Evolutionary conservation across 2,888 invertebrate species (phyloP), one percentile per base, ranked within the genome.

Genomic region (Amaurobius ferox): DNA sequence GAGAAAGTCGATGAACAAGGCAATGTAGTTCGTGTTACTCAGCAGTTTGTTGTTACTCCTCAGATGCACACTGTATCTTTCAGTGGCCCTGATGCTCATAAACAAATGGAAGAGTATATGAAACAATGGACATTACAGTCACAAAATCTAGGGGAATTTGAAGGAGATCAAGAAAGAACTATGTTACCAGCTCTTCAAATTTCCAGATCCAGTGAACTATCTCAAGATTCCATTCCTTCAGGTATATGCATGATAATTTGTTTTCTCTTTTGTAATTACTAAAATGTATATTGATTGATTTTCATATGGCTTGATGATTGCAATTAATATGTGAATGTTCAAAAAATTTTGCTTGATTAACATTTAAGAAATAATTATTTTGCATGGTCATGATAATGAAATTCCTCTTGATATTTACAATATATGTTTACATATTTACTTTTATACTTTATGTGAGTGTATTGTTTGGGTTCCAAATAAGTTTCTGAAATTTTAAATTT

Each of bases 11-110:
- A 89, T 72, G 88, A 88, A 13, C 71, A 88, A 55, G 89, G 89
- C 11, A 88, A 88, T 66, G 73, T 88, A 1, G 62, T 83, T 1
- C 55, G 88, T 39, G 88, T 89, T 6, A 88, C 80, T n/a, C 68
- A 88, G 72, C 74, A 88, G 30, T 92, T 93, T 11, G 92, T 93
- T 89, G 89, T 93, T 88, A 92, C 93, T 19, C 92, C 93, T 0
- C 93, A 93, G 89, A 91, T 93, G 5, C 91, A 91, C 66, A 93
- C 93, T 89, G 91, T 93, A 11, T 93, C 93, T 2, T 93, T 93
- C 89, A 91, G 91, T 79, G 93, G 93, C 13, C 91, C 92, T 61
- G 92, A 93, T 88, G 93, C 93, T 29, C 92, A 93, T 76, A 90
- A 92, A 78, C 92, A 92, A 87, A 89, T 93, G 88, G 90, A 91